phyloP scores from a whole-genome alignment of 2,888 invertebrate species.

The Rhagium mordax region DNA sequence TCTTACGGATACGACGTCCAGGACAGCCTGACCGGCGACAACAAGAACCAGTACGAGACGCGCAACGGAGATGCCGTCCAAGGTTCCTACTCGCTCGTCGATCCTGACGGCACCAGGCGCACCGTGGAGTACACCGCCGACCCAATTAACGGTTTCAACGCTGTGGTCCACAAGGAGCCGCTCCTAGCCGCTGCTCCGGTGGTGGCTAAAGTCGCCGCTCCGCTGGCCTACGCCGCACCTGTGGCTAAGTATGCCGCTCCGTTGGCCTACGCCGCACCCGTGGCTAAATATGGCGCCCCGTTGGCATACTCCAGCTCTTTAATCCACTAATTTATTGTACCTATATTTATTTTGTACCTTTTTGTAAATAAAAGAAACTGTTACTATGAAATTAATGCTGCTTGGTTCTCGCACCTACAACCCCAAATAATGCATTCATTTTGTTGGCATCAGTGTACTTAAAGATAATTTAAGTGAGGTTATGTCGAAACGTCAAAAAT shows the following conservation, averaged over 20 bases:
- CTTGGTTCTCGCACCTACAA: no score
- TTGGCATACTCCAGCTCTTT: slow-evolving; percentile 26
- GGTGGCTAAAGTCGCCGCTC: slow-evolving; percentile 48
- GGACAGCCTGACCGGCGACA: slow-evolving; percentile 74
- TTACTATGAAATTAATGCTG: background rate
- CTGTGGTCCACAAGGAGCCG: slow-evolving; percentile 73
- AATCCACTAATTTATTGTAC: background rate
- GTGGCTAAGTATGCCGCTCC: background rate
- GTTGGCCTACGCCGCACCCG: background rate
- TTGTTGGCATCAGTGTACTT: no score
- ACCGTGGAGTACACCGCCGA: slow-evolving; percentile 76
- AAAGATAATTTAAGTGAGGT: no score
- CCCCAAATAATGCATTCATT: no score
- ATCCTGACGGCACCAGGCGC: slow-evolving; percentile 77
- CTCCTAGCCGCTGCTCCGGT: slow-evolving; percentile 56
- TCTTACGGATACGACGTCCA: slow-evolving; percentile 75
- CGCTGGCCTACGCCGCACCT: background rate
- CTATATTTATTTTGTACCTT: background rate
- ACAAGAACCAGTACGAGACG: slow-evolving; percentile 76
- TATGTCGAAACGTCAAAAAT: no score
- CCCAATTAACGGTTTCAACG: slow-evolving; percentile 73
- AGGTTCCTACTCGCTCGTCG: slow-evolving; percentile 73
- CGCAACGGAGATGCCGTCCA: slow-evolving; percentile 76
- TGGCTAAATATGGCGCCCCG: slow-evolving; percentile 60
- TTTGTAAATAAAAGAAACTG: background rate